Base-by-base conservation (phyloP, 1,140 invertebrate genomes). In the Trypoxylus dichotomus region DNA sequence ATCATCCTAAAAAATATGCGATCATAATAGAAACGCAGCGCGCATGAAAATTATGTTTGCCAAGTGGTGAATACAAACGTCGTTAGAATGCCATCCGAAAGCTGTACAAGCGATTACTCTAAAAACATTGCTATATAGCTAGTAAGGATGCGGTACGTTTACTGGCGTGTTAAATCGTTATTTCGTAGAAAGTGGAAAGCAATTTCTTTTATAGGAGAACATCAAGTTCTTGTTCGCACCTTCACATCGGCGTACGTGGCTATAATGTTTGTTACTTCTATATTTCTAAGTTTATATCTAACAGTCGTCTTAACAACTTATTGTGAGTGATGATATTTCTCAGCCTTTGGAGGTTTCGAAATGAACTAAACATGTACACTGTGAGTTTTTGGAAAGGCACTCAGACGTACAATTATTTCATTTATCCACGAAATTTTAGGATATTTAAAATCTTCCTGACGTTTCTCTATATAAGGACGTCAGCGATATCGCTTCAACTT, bases 161-260 rank as follows among this genome's bases (percentile, higher is more conserved):
- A 19, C 21, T 13, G 21, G 60, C 25, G 25, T 68, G 60, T 68
- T 68, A 68, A 68, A 68, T 68, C 19, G 11, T 29, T 68, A 68
- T 68, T 68, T 68, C 60, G 11, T 10, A 24, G 60, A 68, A 68
- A 68, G 60, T 29, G 60, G 60, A 68, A 29, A 68, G 60, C 60
- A 68, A 68, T 68, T 68, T 68, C 60, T 68, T 68, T 68, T 68
- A 29, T 24, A 24, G 25, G 24, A 68, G 27, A 68, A 24, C 60
- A 68, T 68, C 60, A 68, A 68, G 24, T 68, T 27, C 60, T 68
- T 68, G 2, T 29, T 27, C 27, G 24, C 60, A 8, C 60, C 27
- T 10, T 68, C 11, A 27, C 27, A 21, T 24, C 24, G 13, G 6
- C 11, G 11, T 68, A 10, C 1, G n/a, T 1, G 21, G 58, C 13